A percentile compares a stretch with the other conserved stretches of the same genome.
phyloP scores from a whole-genome alignment of 2,888 invertebrate species.

The Gortyna flavago region DNA sequence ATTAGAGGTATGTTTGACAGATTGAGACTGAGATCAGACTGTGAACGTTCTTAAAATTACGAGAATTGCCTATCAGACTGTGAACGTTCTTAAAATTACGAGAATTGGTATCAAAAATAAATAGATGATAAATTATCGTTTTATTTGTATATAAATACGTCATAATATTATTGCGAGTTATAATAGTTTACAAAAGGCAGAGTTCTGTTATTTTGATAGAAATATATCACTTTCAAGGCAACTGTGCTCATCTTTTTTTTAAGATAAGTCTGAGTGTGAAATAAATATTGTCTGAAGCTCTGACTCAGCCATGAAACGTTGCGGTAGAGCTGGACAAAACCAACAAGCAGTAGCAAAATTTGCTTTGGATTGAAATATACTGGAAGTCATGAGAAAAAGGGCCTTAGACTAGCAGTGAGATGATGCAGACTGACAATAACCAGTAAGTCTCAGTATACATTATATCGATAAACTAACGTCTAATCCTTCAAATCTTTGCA shows the following conservation, averaged over 20 bases:
- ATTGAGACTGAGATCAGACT: too few species aligned
- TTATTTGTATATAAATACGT: neutral
- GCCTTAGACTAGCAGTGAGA: neutral
- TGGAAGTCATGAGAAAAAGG: neutral
- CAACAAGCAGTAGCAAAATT: neutral
- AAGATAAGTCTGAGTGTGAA: neutral
- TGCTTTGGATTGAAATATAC: neutral
- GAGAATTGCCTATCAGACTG: too few species aligned
- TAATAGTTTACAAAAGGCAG: conserved; percentile 8
- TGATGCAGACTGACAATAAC: neutral
- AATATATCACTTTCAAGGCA: conserved; percentile 19
- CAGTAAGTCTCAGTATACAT: neutral
- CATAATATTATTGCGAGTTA: conserved; percentile 7
- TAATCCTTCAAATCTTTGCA: neutral
- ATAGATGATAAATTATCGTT: neutral
- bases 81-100: too few species aligned
- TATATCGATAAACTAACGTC: neutral
- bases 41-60: too few species aligned
- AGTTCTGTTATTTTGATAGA: conserved; percentile 12
- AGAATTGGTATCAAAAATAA: neutral
- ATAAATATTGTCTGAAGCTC: neutral
- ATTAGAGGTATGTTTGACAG: too few species aligned
- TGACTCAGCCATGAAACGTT: neutral
- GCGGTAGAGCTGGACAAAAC: neutral
- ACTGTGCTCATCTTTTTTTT: conserved; percentile 1